Percentiles rank a stretch among this genome's conserved stretches.
Conservation (phyloP, 2,113 vertebrate genomes). For the Axis porcinus region DNA sequence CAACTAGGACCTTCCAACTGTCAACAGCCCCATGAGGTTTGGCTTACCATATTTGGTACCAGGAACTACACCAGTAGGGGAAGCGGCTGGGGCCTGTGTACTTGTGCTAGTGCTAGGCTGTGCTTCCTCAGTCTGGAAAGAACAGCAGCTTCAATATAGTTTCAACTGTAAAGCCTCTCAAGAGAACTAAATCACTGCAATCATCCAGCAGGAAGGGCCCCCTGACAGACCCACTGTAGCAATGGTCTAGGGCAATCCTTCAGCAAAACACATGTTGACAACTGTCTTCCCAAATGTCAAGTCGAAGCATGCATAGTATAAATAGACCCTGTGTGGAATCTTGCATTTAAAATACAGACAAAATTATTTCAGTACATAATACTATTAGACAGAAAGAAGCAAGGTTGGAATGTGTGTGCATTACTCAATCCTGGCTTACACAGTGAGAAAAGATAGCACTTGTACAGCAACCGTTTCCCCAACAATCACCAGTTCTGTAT, state of each 20-base stretch:
- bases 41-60: slow-evolving; percentile 86
- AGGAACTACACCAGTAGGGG: slow-evolving; percentile 82
- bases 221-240: slow-evolving; percentile 14
- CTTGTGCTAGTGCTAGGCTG: slow-evolving; percentile 79
- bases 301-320: slow-evolving; percentile 27
- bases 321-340: not conserved
- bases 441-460: not conserved
- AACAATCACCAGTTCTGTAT: slow-evolving; percentile 29
- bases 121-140: slow-evolving; percentile 81
- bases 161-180: slow-evolving; percentile 55
- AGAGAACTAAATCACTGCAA: slow-evolving; percentile 46
- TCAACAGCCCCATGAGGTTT: not conserved
- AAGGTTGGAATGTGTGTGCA: not conserved
- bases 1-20: slow-evolving; percentile 34
- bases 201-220: slow-evolving; percentile 23
- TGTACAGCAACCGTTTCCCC: not conserved
- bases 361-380: not conserved
- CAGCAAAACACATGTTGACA: not conserved
- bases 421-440: not conserved
- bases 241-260: not conserved
- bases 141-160: slow-evolving; percentile 64
- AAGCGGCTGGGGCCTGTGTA: slow-evolving; percentile 77
- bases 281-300: slow-evolving; percentile 13
- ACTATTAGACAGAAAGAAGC: not conserved
- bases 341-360: slow-evolving; percentile 8